Percentiles rank a stretch among this genome's conserved stretches.
Evolutionary conservation across 1,140 invertebrate genomes (phyloP).

Genomic region (Anthonomus grandis): DNA sequence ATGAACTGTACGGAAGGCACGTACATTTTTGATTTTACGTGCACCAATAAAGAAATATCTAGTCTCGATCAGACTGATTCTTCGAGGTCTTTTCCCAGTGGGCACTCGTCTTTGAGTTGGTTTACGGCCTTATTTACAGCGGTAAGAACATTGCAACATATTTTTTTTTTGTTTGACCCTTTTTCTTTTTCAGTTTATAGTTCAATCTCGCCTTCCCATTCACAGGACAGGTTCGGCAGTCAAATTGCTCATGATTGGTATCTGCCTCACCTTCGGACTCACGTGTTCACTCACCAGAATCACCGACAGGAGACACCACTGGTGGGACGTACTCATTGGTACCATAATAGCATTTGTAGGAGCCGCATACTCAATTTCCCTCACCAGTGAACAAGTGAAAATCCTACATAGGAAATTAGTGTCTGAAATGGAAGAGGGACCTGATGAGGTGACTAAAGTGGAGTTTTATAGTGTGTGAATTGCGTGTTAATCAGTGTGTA

Average conservation of each 20-base stretch:
- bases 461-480: no score
- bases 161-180: not conserved
- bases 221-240: slow-evolving; percentile 52
- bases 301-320: slow-evolving; percentile 69
- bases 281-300: slow-evolving; percentile 65
- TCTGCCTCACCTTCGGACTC: slow-evolving; percentile 59
- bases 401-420: not conserved
- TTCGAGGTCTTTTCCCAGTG: slow-evolving; percentile 76
- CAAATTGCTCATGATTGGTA: slow-evolving; percentile 60
- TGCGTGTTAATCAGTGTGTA: no score
- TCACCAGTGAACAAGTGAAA: slow-evolving; percentile 1
- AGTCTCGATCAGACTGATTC: slow-evolving; percentile 59
- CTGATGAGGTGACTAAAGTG: no score
- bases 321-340: slow-evolving; percentile 74
- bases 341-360: slow-evolving; percentile 52
- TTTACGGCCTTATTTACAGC: slow-evolving; percentile 65
- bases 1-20: slow-evolving; percentile 57
- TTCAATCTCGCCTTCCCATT: slow-evolving; percentile 58
- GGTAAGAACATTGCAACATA: slow-evolving; percentile 55
- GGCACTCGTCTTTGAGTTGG: slow-evolving; percentile 67
- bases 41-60: slow-evolving; percentile 56
- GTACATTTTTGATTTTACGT: slow-evolving; percentile 61
- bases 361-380: slow-evolving; percentile 10
- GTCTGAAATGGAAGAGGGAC: not conserved
- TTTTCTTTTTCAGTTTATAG: slow-evolving; percentile 58